Conservation (phyloP, 1,140 invertebrate species). For the Drosophila kohkoa region DNA sequence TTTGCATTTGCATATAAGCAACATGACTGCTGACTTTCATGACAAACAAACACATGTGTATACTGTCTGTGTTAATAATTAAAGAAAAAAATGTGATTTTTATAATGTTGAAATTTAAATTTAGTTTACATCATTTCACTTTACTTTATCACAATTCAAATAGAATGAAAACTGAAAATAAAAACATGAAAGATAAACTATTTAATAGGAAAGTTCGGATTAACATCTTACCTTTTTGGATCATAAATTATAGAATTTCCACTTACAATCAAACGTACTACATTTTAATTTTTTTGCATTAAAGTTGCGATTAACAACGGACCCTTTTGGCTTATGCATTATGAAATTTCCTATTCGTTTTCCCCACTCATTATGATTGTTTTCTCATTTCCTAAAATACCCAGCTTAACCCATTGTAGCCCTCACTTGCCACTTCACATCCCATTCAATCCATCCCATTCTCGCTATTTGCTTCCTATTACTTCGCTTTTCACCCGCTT, state of each 20-base stretch:
- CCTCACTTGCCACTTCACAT: conserved; percentile 1
- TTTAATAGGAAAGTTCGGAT: too few species aligned
- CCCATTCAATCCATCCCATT: conserved; percentile 6
- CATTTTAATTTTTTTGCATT: too few species aligned
- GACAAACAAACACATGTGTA: not conserved
- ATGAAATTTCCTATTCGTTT: not conserved
- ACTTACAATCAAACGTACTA: too few species aligned
- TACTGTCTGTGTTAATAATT: too few species aligned
- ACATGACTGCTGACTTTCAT: not conserved
- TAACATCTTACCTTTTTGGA: too few species aligned
- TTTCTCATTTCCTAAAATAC: not conserved
- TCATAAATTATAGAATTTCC: too few species aligned
- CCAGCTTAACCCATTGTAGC: conserved; percentile 23
- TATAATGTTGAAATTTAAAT: too few species aligned
- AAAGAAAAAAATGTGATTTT: too few species aligned
- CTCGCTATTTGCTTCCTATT: conserved; percentile 1
- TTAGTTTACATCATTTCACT: too few species aligned
- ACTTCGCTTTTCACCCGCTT: conserved; percentile 7
- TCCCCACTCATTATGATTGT: not conserved
- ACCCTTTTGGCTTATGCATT: not conserved
- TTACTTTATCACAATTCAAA: too few species aligned
- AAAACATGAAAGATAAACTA: too few species aligned
- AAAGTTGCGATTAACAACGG: not conserved
- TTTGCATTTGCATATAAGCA: not conserved
- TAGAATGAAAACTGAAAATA: too few species aligned